These are phyloP conservation scores for Cerceris ruficornis DNA, from an alignment of 2,888 invertebrate species.

Conservation along the genomic window DNA sequence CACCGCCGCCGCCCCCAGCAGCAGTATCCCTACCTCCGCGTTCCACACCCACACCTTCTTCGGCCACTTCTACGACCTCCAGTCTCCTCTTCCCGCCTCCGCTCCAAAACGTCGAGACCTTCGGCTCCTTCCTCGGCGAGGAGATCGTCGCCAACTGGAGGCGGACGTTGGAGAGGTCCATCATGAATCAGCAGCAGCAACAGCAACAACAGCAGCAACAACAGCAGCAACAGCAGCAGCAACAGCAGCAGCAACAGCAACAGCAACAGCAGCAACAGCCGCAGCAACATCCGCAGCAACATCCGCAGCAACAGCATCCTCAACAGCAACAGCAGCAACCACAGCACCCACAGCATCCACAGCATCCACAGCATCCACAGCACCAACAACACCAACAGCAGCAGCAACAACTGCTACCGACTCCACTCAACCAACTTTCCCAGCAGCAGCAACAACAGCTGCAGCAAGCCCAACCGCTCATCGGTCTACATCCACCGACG, in stretches of 20 bases:
- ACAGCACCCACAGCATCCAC: conserved; percentile 69
- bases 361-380: conserved; percentile 71
- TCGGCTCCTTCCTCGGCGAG: conserved; percentile 90
- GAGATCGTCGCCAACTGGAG: conserved; percentile 92
- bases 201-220: conserved; percentile 75
- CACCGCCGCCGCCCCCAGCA: conserved; percentile 66
- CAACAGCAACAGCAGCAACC: conserved; percentile 76
- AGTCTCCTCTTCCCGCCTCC: conserved; percentile 83
- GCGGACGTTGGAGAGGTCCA: conserved; percentile 85
- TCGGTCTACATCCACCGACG: conserved; percentile 77
- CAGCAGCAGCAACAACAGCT: conserved; percentile 79
- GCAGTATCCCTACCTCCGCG: conserved; percentile 74
- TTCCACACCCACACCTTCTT: conserved; percentile 79
- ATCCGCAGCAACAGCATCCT: conserved; percentile 63
- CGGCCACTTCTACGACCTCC: conserved; percentile 79
- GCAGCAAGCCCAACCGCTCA: conserved; percentile 70
- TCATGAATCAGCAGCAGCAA: conserved; percentile 79
- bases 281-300: conserved; percentile 69
- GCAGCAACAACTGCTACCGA: conserved; percentile 72
- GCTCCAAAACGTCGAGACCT: conserved; percentile 87
- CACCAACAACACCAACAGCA: conserved; percentile 68
- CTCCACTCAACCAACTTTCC: conserved; percentile 76
- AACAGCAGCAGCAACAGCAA: conserved; percentile 71
- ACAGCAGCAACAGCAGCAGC: conserved; percentile 69
- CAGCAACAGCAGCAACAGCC: conserved; percentile 67